Base-by-base conservation (phyloP, 2,888 invertebrate genomes). In the Hypsopygia costalis region DNA sequence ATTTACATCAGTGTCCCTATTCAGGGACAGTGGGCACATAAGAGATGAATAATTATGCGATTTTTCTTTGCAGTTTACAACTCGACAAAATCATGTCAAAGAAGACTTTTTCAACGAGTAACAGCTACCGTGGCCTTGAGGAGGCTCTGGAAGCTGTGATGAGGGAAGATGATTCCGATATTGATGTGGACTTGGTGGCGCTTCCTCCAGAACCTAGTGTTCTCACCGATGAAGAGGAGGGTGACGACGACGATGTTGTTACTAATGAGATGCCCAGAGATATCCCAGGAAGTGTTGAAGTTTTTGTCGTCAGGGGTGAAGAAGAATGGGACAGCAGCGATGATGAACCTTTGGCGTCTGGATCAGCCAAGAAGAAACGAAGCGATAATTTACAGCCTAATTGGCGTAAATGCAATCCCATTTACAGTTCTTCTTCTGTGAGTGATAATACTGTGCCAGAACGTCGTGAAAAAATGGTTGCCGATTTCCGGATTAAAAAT, bases 191-290 rank as follows among this genome's bases (percentile, higher is more conserved):
- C 9, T 10, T 30, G 11, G 11, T 30, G 30, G 11, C 30, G 9
- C 30, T 11, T 30, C 30, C 30, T 30, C 11, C 30, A 9, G 30
- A 30, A 30, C 30, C 30, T 30, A 30, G 30, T 30, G 8, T 11
- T 30, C 30, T 30, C 30, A 30, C 30, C 30, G 30, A 30, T 30
- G 30, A 30, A 30, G 8, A 30, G 11, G 30, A 30, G 11, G 9
- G 9, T 10, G 9, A 30, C 11, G 30, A 30, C 9, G 30, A 11
- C 30, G 30, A 30, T 30, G 11, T 30, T 11, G 10, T 10, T 10
- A 30, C 30, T 30, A 30, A 30, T 30, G 8, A 30, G 11, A 30
- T 30, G 30, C n/a, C n/a, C n/a, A n/a, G n/a, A n/a, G n/a, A n/a
- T n/a, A n/a, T n/a, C 30, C 30, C 11, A 30, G 30, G 30, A 11